Evolutionary conservation across 2,797 vertebrate species (phyloP), one percentile per base, ranked within the genome.

Genomic region (Eulemur mongoz): DNA sequence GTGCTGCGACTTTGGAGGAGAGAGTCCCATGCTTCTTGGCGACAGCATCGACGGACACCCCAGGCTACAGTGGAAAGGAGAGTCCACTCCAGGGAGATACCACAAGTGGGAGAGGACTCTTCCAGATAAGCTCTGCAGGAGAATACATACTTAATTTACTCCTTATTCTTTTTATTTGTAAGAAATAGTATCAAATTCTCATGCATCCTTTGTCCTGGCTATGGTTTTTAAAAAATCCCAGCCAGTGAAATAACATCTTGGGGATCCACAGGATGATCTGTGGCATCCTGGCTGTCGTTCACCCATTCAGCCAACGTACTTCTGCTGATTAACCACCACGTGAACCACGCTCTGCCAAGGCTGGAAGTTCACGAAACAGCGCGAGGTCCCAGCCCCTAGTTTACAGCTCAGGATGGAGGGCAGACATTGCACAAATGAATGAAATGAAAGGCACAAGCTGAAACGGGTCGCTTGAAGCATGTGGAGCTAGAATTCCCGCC

Each of bases 271-370:
- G 70, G 45, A 12, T 69, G 35, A 30, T 8, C 45, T 3, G 10
- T 0, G 1, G 40, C 27, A 18, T 57, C 10, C 23, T 0, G 13
- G 30, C 13, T 0, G 5, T 15, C 2, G 40, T 25, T 27, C 23
- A 32, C 15, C 15, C 7, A 3, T 48, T 72, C 32, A 38, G 6
- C 52, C 4, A 7, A 14, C 4, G 2, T 1, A n/a, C 1, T 30
- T 67, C 27, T 70, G 57, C 4, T 6, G 69, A 38, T 61, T 32
- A 38, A 3, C 48, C 30, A 7, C 27, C 7, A 0, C 4, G 0
- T 2, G 15, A 83, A 23, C 38, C 8, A 8, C 5, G 52, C 50
- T 69, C 61, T 8, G 5, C 6, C 40, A 40, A 18, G 84, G 27
- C 30, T 45, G 27, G 59, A 40, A 9, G 12, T 20, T 11, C 59